Base-by-base conservation (phyloP, 2,113 vertebrate genomes). In the Upupa epops region DNA sequence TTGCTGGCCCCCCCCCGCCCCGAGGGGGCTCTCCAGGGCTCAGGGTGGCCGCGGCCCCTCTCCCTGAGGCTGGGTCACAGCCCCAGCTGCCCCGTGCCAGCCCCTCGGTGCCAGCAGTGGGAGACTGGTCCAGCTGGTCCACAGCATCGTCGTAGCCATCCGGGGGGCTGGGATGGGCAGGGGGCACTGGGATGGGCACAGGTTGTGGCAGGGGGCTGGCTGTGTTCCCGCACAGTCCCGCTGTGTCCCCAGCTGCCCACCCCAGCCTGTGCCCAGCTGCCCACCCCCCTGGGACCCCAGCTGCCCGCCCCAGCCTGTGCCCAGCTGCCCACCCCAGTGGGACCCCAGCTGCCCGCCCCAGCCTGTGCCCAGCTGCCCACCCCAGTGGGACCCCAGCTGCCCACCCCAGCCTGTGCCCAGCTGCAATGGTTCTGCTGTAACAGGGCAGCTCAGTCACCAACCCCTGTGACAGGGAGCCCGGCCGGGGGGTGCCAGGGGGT, bases 401-500 rank as follows among this genome's bases (percentile, higher is more conserved):
- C 40, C 40, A 15, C 40, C n/a, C n/a, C n/a, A n/a, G n/a, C n/a
- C n/a, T n/a, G n/a, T n/a, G n/a, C n/a, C n/a, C n/a, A n/a, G n/a
- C n/a, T n/a, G n/a, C n/a, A n/a, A n/a, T n/a, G n/a, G n/a, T n/a
- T n/a, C 31, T 32, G 0, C 6, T 29, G 59, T 34, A n/a, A 66
- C 26, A 31, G 1, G 54, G 81, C 54, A 68, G 15, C 32, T 68
- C 54, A 1, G 1, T 55, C 29, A 14, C 68, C 0, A 15, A 78
- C 5, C 49, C 26, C 51, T 78, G 32, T 0, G 3, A 31, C 3
- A 4, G 45, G 28, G 65, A 94, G 5, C 71, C 92, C 91, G 75
- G 28, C 0, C 2, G 11, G 25, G 34, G n/a, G 17, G 7, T 19
- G 22, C 63, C 0, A 0, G 6, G 11, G 8, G 3, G 5, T 6